Evolutionary conservation across 2,113 vertebrate species (phyloP).

Genomic region (Prionailurus viverrinus): DNA sequence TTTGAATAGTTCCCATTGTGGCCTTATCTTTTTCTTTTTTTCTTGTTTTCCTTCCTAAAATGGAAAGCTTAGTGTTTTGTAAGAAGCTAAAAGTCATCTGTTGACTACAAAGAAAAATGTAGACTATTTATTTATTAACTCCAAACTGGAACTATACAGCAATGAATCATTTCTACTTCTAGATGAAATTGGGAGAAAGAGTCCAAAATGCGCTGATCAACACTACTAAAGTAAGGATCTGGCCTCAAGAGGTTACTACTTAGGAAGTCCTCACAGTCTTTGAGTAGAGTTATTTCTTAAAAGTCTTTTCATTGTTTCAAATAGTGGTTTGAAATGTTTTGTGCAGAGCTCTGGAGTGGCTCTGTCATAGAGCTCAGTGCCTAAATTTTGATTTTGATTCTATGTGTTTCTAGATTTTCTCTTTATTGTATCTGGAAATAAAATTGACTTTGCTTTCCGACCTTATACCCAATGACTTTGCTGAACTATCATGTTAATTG

Average conservation of each 20-base stretch:
- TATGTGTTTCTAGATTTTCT: background rate
- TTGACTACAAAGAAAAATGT: background rate
- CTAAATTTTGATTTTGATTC: background rate
- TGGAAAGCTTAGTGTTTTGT: background rate
- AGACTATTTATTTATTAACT: background rate
- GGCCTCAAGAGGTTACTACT: background rate
- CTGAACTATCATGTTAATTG: background rate
- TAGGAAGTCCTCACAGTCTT: background rate
- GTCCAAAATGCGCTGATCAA: background rate
- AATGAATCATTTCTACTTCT: background rate
- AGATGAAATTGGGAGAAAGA: conserved; percentile 32
- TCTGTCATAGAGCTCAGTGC: background rate
- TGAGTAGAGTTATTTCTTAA: background rate
- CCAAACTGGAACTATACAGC: background rate
- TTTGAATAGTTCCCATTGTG: background rate
- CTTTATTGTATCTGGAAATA: conserved; percentile 4
- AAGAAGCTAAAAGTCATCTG: background rate
- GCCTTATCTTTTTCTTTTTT: background rate
- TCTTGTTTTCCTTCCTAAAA: conserved; percentile 16
- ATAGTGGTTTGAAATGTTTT: background rate
- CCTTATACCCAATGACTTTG: background rate
- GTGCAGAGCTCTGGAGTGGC: background rate
- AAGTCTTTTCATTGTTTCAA: background rate
- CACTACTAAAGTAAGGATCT: background rate
- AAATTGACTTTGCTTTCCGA: background rate